phyloP scores from a whole-genome alignment of 1,140 invertebrate genomes.

The Tetramorium simillimum region DNA sequence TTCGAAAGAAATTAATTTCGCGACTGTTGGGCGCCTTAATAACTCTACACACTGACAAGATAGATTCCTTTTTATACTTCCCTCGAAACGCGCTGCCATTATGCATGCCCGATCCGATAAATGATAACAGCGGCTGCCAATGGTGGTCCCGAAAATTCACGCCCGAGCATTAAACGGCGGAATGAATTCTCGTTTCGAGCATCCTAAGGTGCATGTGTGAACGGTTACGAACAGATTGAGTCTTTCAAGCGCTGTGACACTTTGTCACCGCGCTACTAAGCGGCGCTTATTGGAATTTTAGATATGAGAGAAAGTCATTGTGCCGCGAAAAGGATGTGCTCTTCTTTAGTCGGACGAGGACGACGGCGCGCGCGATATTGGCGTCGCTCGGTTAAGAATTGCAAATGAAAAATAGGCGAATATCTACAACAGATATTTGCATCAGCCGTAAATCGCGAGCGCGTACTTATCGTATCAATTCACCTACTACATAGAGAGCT shows the following conservation, averaged over 20 bases:
- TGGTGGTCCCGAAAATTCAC: constrained; percentile 52
- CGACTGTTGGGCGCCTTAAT: constrained; percentile 63
- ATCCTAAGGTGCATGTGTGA: constrained; percentile 47
- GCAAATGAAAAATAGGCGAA: constrained; percentile 37
- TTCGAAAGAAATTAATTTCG: constrained; percentile 66
- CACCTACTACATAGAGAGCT: not conserved
- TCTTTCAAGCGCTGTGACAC: constrained; percentile 47
- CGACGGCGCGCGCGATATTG: constrained; percentile 18
- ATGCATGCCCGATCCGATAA: constrained; percentile 33
- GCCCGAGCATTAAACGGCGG: constrained; percentile 10
- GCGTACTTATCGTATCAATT: constrained; percentile 15
- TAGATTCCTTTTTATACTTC: constrained; percentile 65
- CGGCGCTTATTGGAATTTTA: constrained; percentile 58
- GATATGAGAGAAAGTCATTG: constrained; percentile 47
- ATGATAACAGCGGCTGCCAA: not conserved
- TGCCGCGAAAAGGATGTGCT: constrained; percentile 24
- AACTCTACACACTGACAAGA: constrained; percentile 62
- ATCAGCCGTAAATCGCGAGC: constrained; percentile 1
- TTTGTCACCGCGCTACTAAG: constrained; percentile 35
- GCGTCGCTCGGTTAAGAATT: constrained; percentile 35
- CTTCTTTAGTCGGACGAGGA: constrained; percentile 23
- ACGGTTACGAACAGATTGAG: constrained; percentile 49
- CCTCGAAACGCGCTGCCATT: constrained; percentile 7
- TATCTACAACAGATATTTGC: constrained; percentile 9
- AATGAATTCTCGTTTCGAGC: constrained; percentile 38